Base-by-base conservation (phyloP, 2,797 vertebrate genomes). In the Chromobotia macracanthus region DNA sequence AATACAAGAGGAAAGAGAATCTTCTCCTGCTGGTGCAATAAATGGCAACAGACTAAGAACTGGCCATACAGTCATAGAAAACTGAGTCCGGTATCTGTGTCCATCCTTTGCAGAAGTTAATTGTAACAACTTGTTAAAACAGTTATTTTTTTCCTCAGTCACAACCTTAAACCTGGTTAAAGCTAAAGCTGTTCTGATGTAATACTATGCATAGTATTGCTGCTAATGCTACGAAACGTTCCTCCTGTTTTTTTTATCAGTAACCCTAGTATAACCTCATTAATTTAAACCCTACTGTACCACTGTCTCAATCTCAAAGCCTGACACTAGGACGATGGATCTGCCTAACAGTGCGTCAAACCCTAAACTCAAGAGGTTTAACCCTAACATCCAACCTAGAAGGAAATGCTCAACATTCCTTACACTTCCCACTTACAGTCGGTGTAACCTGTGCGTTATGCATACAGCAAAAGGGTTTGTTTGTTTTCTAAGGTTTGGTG, bases 401-500 rank as follows among this genome's bases (percentile, higher is more conserved):
- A 64, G 31, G 28, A 71, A 48, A 35, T 61, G 21, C 56, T 58
- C 65, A 68, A 60, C 38, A 68, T 58, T 48, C 15, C n/a, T n/a
- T n/a, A 1, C 44, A 51, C 66, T 69, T 51, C 51, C 64, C 44
- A 51, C 66, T 69, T 51, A 61, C 64, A 61, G 56, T 79, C 64
- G 64, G 55, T 75, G 72, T 5, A 35, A 46, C n/a, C 68, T 19
- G 67, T 53, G 19, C 15, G 16, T n/a, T 31, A 53, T 25, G 25
- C 61, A 41, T 67, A 56, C 48, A 68, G 13, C 35, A 63, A 58
- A 50, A 72, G 50, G 55, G 50, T 84, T 81, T 80, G 69, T 84
- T 77, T 78, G 72, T 58, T 77, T 77, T 76, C 51, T 61, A 55
- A 77, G 53, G 63, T 69, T 82, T 44, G 48, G 65, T 75, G 66